Base-by-base conservation (phyloP, 2,888 invertebrate genomes). In the Apantesis nais region DNA sequence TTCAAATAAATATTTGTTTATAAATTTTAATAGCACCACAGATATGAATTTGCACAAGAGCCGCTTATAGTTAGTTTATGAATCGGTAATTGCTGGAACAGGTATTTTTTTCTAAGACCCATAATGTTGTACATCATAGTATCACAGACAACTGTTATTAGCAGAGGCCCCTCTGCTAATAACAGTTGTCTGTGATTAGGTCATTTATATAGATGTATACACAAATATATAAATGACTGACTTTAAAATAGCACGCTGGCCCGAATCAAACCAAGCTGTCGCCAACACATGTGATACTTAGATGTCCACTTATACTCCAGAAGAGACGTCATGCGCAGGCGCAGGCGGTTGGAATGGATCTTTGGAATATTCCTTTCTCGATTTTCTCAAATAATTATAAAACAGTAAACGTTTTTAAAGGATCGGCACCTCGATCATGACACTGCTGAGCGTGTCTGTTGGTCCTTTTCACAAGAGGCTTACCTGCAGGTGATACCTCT, bases 1-100 rank as follows among this genome's bases (percentile, higher is more conserved):
- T 74, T 67, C 66, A 75, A n/a, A 80, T 74, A 66, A 78, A 81
- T 85, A 81, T 85, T 84, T 85, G 85, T 82, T 81, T 79, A 75
- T 76, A 76, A 66, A 74, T 84, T 80, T 67, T 61, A 82, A 79
- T 82, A 76, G 75, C 78, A 64, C 66, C 70, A 73, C 77, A 81
- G 80, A 81, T 79, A 78, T 75, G 77, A 82, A 83, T 83, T 80
- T 68, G 74, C 71, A 74, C 70, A 77, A 77, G 78, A 79, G 74
- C 72, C 68, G 74, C 75, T 74, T 68, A 76, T 78, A 78, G 8
- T 76, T 68, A 37, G 75, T 79, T 79, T 74, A 82, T 79, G 74
- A 77, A 74, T 71, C 68, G 74, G 77, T 83, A 76, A 82, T 76
- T 62, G 72, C 74, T 55, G 58, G 14, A 58, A 58, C 58, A 58